Conservation (phyloP, 2,888 invertebrate species). For the Hypomecis punctinalis region DNA sequence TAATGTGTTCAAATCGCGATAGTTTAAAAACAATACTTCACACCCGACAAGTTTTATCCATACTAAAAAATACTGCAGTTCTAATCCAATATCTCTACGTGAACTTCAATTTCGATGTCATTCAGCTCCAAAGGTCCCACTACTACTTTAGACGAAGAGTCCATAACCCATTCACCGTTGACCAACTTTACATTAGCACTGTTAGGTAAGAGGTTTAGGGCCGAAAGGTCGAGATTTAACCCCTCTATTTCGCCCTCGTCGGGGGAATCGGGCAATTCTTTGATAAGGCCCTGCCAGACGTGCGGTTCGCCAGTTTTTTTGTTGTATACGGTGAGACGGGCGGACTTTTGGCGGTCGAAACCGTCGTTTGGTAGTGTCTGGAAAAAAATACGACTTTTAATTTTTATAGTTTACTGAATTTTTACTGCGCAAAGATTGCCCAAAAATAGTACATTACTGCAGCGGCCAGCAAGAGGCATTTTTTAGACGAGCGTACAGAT, state of each 20-base stretch:
- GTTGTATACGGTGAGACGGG: constrained; percentile 69
- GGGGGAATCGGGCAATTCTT: constrained; percentile 47
- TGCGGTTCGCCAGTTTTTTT: constrained; percentile 67
- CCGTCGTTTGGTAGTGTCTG: constrained; percentile 57
- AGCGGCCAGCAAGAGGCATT: too few relatives aligned
- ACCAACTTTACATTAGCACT: constrained; percentile 62
- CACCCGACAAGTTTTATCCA: too few relatives aligned
- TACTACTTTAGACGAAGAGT: constrained; percentile 57
- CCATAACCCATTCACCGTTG: constrained; percentile 57
- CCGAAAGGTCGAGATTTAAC: constrained; percentile 58
- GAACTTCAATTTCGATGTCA: constrained; percentile 59
- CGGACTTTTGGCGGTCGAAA: constrained; percentile 47
- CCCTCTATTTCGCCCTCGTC: constrained; percentile 38
- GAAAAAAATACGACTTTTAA: constrained; percentile 27
- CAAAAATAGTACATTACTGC: too few relatives aligned
- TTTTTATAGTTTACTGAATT: too few relatives aligned
- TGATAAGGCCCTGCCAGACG: constrained; percentile 61
- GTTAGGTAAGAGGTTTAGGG: constrained; percentile 63
- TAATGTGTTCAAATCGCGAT: too few relatives aligned
- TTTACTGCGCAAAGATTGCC: too few relatives aligned
- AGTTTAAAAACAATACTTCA: too few relatives aligned
- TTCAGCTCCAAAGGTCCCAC: constrained; percentile 61
- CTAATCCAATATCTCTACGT: constrained; percentile 53
- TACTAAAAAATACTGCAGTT: neutral
- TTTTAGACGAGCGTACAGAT: too few relatives aligned